Base-by-base conservation (phyloP, 2,888 invertebrate genomes). In the Craniophora ligustri region DNA sequence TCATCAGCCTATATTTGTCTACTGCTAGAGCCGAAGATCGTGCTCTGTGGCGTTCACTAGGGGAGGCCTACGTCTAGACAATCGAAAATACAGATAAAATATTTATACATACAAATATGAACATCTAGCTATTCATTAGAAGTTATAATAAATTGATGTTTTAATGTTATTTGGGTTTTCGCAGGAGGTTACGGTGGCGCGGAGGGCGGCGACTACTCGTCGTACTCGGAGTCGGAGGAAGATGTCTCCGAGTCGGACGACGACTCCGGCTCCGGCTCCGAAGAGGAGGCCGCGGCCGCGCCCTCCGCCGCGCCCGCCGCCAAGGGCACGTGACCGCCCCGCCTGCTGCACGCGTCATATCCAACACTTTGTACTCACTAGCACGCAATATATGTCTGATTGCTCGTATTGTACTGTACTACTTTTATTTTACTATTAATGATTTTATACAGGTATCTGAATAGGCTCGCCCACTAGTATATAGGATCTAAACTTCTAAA, bases 171-270 rank as follows among this genome's bases (percentile, higher is more conserved):
- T n/a, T n/a, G 26, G 3, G 0, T n/a, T n/a, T 63, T 54, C 3
- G 91, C 56, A 41, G 55, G 35, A n/a, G 95, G 95, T 30, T 95
- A 95, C 69, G 86, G 88, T 35, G 89, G 82, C 5, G 90, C 86
- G 1, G 94, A 94, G 53, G 93, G 88, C 35, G 94, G 88, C 6
- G 87, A 86, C 63, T 89, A 83, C 73, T 86, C 87, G 61, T 91
- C 90, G 16, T 89, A 94, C 58, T 92, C 92, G 5, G 93, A 92
- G 13, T 89, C 91, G 13, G 93, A 93, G 10, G 92, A 93, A 6
- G 94, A 93, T 3, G 94, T 94, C 18, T 88, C 88, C 5, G 88
- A 86, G 2, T 85, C 92, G 2, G 82, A 81, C 5, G 75, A 34
- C 14, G 59, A 62, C 19, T 19, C n/a, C 19, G 14, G 65, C 76